phyloP scores from a whole-genome alignment of 2,113 vertebrate genomes.

The Burhinus oedicnemus region DNA sequence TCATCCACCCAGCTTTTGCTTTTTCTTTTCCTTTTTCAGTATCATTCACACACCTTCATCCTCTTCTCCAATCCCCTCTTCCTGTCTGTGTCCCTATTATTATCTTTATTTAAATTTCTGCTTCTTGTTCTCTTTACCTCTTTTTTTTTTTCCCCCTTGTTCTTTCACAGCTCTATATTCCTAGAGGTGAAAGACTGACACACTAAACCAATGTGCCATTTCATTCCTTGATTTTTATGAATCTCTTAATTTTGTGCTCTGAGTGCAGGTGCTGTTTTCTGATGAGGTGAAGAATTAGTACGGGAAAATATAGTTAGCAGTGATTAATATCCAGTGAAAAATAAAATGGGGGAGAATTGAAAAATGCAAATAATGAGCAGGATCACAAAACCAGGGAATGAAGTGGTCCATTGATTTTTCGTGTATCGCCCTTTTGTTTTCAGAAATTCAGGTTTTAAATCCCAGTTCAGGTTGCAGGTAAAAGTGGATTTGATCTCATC shows the following conservation, averaged over 20 bases:
- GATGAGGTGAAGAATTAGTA: slow-evolving; percentile 43
- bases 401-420: slow-evolving; percentile 48
- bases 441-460: slow-evolving; percentile 7
- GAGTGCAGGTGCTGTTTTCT: slow-evolving; percentile 51
- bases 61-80: background rate
- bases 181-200: slow-evolving; percentile 13
- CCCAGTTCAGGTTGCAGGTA: background rate
- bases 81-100: background rate
- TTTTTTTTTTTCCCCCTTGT: rapidly evolving
- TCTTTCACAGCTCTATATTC: background rate
- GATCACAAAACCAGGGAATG: slow-evolving; percentile 31
- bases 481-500: background rate
- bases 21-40: background rate
- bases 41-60: background rate
- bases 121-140: background rate
- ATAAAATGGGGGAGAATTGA: background rate
- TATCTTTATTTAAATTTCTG: background rate
- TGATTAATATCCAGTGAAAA: slow-evolving; percentile 71
- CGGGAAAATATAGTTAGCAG: slow-evolving; percentile 19
- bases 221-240: slow-evolving; percentile 44
- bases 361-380: slow-evolving; percentile 24
- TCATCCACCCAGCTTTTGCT: background rate
- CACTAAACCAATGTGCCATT: slow-evolving; percentile 40
- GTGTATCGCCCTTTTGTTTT: background rate
- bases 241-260: slow-evolving; percentile 31